Evolutionary conservation across 2,113 vertebrate genomes (phyloP).

Genomic region (Poecile atricapillus): DNA sequence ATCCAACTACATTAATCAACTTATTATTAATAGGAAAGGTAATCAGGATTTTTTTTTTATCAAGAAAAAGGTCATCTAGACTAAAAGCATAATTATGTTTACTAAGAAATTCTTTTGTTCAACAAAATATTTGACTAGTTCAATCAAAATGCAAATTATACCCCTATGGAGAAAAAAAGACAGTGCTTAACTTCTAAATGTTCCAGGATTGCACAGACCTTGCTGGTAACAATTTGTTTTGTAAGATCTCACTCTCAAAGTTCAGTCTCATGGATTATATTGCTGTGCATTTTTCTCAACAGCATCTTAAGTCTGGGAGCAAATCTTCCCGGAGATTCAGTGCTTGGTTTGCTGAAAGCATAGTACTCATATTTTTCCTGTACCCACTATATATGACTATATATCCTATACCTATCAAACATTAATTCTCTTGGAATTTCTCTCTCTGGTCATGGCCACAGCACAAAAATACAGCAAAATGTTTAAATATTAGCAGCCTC

Average conservation of each 20-base stretch:
- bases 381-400: no score
- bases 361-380: fast-evolving
- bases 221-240: neutral
- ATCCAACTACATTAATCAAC: neutral
- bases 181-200: neutral
- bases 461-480: neutral
- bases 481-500: neutral
- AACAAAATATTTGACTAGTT: neutral
- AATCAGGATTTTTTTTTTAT: neutral
- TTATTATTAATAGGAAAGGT: neutral
- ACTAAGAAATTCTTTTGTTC: neutral
- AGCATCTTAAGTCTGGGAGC: neutral
- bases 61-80: neutral
- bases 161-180: neutral
- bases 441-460: neutral
- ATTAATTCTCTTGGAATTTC: neutral
- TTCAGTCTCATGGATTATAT: neutral
- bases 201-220: neutral
- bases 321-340: neutral
- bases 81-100: neutral
- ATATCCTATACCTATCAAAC: neutral
- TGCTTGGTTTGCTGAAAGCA: neutral
- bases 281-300: neutral
- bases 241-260: neutral
- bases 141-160: conserved; percentile 53